Evolutionary conservation across 2,888 invertebrate species (phyloP).

Genomic region (Brachylomia viminalis): DNA sequence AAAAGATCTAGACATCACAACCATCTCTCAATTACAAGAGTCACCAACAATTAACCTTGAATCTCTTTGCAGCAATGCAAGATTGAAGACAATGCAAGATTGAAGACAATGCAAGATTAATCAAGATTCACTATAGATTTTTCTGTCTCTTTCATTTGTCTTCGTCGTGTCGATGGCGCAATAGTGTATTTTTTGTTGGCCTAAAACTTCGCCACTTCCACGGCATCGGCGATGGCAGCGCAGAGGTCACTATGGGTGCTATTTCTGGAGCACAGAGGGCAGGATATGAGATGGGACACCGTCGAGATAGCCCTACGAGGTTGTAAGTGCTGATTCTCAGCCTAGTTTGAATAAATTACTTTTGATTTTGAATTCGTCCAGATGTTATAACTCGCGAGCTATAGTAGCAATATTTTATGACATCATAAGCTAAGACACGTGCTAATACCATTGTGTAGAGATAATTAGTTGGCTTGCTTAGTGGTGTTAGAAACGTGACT

Average conservation of each 20-base stretch:
- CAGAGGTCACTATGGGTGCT: neutral
- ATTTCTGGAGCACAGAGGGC: neutral
- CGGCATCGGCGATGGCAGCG: neutral
- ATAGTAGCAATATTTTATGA: slow-evolving; percentile 33
- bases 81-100: slow-evolving; percentile 4
- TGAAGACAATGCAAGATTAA: slow-evolving; percentile 1
- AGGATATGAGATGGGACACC: neutral
- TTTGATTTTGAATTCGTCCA: slow-evolving; percentile 9
- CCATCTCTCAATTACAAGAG: slow-evolving; percentile 27
- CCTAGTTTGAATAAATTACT: too few relatives aligned
- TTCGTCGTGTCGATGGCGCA: neutral
- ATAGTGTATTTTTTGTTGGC: neutral
- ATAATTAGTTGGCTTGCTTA: slow-evolving; percentile 43
- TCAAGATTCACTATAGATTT: neutral
- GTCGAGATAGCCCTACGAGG: neutral
- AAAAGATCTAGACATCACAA: slow-evolving; percentile 25
- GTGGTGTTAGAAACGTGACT: slow-evolving; percentile 58
- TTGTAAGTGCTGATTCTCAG: too few relatives aligned
- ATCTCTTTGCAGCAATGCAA: slow-evolving; percentile 15
- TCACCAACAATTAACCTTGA: slow-evolving; percentile 37
- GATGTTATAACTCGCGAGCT: slow-evolving; percentile 9
- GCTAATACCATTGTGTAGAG: slow-evolving; percentile 43
- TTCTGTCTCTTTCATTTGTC: neutral
- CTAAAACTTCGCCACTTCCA: neutral
- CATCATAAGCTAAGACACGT: slow-evolving; percentile 56